Percentiles rank a stretch among this genome's conserved stretches.
phyloP scores from a whole-genome alignment of 2,113 vertebrate species.

The Cryptomyrus ogoouensis region DNA sequence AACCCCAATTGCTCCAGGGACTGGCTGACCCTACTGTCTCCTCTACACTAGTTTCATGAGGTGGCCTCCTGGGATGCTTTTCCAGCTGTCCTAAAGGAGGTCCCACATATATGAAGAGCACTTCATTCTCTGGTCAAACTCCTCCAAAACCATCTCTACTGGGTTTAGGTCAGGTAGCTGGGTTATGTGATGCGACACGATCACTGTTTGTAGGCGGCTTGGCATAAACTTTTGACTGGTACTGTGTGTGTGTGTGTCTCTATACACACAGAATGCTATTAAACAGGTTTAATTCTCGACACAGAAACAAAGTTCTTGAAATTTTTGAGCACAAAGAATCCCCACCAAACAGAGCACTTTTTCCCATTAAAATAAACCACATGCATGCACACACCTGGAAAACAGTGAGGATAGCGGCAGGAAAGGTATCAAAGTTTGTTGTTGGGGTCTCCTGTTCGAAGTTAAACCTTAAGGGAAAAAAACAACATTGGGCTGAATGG shows the following conservation, averaged over 20 bases:
- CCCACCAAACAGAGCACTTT: neutral
- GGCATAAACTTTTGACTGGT: neutral
- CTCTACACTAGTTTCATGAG: neutral
- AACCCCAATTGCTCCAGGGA: neutral
- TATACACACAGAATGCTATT: neutral
- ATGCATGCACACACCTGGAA: constrained; percentile 75
- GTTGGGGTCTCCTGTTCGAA: constrained; percentile 89
- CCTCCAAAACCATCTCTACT: neutral
- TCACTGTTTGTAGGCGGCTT: neutral
- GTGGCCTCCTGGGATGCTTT: neutral
- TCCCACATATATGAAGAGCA: neutral
- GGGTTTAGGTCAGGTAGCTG: neutral
- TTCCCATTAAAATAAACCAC: neutral
- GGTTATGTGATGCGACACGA: neutral
- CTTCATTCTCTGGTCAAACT: neutral
- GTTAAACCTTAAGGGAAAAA: constrained; percentile 73
- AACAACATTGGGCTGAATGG: neutral
- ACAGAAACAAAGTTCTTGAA: neutral
- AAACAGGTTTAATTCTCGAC: neutral
- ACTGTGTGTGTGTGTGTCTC: neutral
- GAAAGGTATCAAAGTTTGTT: constrained; percentile 95
- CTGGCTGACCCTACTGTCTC: neutral
- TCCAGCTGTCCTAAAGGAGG: neutral
- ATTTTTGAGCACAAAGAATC: neutral
- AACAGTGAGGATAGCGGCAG: constrained; percentile 91